Evolutionary conservation across 64 coral and sea anemone species (phyloP).

Genomic region (Dendronephthya gigantea): DNA sequence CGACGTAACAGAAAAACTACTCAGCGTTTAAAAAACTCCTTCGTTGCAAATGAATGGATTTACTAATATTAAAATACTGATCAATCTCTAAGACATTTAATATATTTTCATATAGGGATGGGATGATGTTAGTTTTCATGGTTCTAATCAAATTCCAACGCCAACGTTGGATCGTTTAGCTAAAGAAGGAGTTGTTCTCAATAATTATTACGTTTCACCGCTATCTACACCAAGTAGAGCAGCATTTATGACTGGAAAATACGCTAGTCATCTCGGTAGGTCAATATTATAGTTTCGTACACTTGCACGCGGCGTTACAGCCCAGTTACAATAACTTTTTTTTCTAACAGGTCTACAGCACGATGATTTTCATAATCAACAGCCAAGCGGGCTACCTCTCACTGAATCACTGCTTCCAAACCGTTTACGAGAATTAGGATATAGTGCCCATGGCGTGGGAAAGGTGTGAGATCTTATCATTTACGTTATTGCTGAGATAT

Average conservation of each 20-base stretch:
- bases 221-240: slow-evolving; percentile 85
- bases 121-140: slow-evolving; percentile 99
- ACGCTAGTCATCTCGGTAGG: slow-evolving; percentile 89
- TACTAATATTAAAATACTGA: too few species aligned
- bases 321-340: too few species aligned
- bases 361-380: slow-evolving; percentile 84
- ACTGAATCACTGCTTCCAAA: slow-evolving; percentile 68
- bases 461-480: slow-evolving; percentile 68
- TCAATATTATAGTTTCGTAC: background rate
- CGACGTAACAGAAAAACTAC: too few species aligned
- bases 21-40: too few species aligned
- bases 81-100: too few species aligned
- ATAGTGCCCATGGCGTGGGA: slow-evolving; percentile 76
- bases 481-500: too few species aligned
- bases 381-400: slow-evolving; percentile 75
- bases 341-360: slow-evolving; percentile 63
- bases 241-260: slow-evolving; percentile 84
- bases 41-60: too few species aligned
- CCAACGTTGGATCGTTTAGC: slow-evolving; percentile 73
- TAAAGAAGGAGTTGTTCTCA: slow-evolving; percentile 73
- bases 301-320: too few species aligned
- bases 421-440: slow-evolving; percentile 60
- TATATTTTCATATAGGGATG: slow-evolving; percentile 46
- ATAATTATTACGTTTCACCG: slow-evolving; percentile 95
- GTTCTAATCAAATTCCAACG: slow-evolving; percentile 83